Percentiles rank a stretch among this genome's conserved stretches.
Evolutionary conservation across 2,113 vertebrate genomes (phyloP).

Genomic region (Hippopotamus amphibius): DNA sequence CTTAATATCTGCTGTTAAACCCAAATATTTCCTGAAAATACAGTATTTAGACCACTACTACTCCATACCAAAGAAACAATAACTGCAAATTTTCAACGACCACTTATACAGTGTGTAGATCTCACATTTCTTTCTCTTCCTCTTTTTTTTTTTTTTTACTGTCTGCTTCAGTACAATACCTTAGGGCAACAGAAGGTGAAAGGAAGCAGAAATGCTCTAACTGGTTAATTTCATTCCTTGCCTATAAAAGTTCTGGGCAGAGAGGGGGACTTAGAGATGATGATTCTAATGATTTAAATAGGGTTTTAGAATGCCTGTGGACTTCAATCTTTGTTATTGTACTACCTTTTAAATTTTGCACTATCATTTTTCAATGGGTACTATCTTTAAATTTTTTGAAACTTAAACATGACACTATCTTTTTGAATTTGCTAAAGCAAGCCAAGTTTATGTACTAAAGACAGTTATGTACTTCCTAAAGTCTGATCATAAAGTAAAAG

Average conservation of each 20-base stretch:
- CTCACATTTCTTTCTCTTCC: not conserved
- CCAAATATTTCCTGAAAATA: conserved; percentile 51
- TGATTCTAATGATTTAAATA: not conserved
- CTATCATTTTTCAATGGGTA: not conserved
- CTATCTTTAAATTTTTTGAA: conserved; percentile 13
- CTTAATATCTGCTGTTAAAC: conserved; percentile 25
- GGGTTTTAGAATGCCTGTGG: not conserved
- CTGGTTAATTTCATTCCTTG: not conserved
- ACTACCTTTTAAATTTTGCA: conserved; percentile 5
- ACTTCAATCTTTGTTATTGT: not conserved
- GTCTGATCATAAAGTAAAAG: conserved; percentile 26
- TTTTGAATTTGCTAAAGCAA: conserved; percentile 40
- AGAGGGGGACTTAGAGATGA: not conserved
- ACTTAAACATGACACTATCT: conserved; percentile 31
- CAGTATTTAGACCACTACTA: not conserved
- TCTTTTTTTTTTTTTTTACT: not conserved
- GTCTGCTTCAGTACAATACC: not conserved
- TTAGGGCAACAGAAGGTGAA: not conserved
- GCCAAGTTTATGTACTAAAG: not conserved
- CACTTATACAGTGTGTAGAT: not conserved
- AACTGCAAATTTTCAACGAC: not conserved
- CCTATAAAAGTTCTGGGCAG: not conserved
- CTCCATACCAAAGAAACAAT: conserved; percentile 40
- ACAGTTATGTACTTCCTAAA: conserved; percentile 16
- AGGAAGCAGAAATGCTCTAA: not conserved